Evolutionary conservation across 2,797 vertebrate genomes (phyloP).

Genomic region (Aulostomus chinensis): DNA sequence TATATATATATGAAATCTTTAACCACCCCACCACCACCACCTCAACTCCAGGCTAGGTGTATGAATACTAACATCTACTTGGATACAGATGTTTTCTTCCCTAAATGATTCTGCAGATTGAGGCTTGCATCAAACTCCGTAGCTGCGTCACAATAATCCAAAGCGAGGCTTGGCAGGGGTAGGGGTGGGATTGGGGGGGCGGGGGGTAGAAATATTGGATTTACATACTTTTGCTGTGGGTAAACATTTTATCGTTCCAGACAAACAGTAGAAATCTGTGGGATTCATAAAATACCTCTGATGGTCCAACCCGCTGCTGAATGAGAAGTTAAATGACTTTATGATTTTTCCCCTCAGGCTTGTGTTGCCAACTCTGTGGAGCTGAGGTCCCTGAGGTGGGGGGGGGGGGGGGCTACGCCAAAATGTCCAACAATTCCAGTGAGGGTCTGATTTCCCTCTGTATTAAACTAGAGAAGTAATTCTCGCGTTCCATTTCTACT

Average conservation of each 20-base stretch:
- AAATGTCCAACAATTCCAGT: slow-evolving; percentile 9
- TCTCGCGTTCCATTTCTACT: slow-evolving; percentile 13
- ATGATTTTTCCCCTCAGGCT: background rate
- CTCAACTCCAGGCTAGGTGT: too few relatives aligned
- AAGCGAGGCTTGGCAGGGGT: too few relatives aligned
- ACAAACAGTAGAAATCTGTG: background rate
- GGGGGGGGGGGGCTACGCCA: background rate
- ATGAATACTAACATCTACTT: too few relatives aligned
- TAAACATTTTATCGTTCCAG: background rate
- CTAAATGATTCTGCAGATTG: too few relatives aligned
- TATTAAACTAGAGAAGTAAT: slow-evolving; percentile 6
- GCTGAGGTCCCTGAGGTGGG: background rate
- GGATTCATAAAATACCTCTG: background rate
- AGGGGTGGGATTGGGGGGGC: too few relatives aligned
- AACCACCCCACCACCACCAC: too few relatives aligned
- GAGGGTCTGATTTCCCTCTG: slow-evolving; percentile 6
- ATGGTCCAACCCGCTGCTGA: background rate
- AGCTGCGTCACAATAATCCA: too few relatives aligned
- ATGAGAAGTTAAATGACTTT: background rate
- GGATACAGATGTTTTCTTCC: too few relatives aligned
- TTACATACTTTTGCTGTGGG: background rate
- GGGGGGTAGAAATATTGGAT: background rate
- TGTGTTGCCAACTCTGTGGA: background rate
- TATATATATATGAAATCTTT: too few relatives aligned
- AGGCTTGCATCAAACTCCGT: too few relatives aligned